These are phyloP conservation scores for Pycnonotus jocosus DNA, from an alignment of 2,113 vertebrate genomes.

Conservation along the genomic window DNA sequence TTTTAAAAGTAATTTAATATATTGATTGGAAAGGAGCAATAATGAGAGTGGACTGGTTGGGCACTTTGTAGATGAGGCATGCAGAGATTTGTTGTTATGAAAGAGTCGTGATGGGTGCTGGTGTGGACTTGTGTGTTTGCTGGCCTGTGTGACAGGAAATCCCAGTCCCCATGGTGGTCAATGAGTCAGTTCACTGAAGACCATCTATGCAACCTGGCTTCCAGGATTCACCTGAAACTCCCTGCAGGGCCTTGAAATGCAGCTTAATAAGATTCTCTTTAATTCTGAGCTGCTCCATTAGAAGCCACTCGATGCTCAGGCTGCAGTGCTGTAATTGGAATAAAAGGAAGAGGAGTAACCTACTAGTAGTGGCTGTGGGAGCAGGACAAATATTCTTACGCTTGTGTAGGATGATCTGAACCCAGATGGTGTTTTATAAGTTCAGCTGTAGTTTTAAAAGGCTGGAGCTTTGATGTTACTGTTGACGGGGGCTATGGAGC, in stretches of 20 bases:
- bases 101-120: background rate
- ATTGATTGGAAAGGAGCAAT: slow-evolving; percentile 7
- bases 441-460: background rate
- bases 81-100: background rate
- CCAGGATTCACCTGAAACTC: background rate
- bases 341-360: background rate
- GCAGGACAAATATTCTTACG: background rate
- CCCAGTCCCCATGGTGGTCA: background rate
- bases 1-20: background rate
- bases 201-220: background rate
- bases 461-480: background rate
- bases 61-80: background rate
- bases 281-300: background rate
- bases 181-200: background rate
- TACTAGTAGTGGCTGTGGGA: background rate
- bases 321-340: background rate
- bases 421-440: background rate
- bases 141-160: background rate
- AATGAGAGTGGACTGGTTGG: background rate
- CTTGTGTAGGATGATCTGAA: background rate
- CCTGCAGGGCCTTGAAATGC: background rate
- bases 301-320: background rate
- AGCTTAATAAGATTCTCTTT: background rate
- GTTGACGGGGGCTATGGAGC: rapidly evolving
- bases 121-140: background rate